Conservation (phyloP, 2,797 vertebrate species). For the Poliocrania exsul region DNA sequence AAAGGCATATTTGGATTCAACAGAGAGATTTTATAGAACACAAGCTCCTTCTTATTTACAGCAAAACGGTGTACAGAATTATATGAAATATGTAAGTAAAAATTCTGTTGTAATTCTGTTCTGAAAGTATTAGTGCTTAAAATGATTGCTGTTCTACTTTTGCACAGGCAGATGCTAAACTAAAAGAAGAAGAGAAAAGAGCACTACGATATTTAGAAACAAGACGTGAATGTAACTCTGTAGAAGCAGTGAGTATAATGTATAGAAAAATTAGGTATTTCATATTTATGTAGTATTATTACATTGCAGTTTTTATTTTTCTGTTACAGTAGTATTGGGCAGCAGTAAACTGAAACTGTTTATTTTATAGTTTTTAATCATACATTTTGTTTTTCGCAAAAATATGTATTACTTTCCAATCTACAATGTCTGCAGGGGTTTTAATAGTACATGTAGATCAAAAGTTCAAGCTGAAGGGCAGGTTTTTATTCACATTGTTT, state of each 20-base stretch:
- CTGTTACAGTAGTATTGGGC: neutral
- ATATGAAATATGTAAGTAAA: slow-evolving; percentile 98
- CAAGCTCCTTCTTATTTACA: slow-evolving; percentile 96
- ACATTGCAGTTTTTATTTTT: neutral
- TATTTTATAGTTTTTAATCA: neutral
- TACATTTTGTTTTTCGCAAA: neutral
- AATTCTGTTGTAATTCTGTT: slow-evolving; percentile 13
- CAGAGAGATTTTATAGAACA: slow-evolving; percentile 96
- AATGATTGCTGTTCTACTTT: slow-evolving; percentile 76
- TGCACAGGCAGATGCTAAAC: slow-evolving; percentile 95
- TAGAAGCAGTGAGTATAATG: slow-evolving; percentile 90
- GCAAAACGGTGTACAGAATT: slow-evolving; percentile 97
- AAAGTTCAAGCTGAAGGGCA: neutral
- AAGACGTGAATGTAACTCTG: slow-evolving; percentile 96
- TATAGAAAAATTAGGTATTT: neutral
- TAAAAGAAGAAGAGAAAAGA: slow-evolving; percentile 98
- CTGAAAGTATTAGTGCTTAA: slow-evolving; percentile 59
- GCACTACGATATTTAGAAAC: slow-evolving; percentile 97
- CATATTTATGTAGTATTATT: neutral
- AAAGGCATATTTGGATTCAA: slow-evolving; percentile 96
- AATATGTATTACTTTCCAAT: neutral
- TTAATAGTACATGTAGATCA: neutral
- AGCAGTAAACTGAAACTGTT: neutral
- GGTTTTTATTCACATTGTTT: neutral
- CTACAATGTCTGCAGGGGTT: neutral